Evolutionary conservation across 2,797 vertebrate species (phyloP), one percentile per base, ranked within the genome.

Genomic region (Coregonus sp.): DNA sequence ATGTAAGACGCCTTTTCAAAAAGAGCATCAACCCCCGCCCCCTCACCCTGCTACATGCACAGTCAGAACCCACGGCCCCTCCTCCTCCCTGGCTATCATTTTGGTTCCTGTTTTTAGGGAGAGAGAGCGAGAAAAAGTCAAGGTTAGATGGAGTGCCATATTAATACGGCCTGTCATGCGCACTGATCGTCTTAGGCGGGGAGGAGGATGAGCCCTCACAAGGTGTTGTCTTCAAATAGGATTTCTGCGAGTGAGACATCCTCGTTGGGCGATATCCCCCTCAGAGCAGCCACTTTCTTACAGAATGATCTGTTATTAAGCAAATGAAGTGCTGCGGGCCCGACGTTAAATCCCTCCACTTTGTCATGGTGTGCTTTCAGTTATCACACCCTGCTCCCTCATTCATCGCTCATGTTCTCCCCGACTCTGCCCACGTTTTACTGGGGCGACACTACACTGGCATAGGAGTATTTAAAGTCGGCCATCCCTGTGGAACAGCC

Each of bases 291-390:
- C 82, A 86, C 91, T 90, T 90, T 90, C 85, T 86, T 89, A 88
- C 86, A 90, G 90, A 93, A 91, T 93, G 84, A 92, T 94, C 92
- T 94, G 91, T 93, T 94, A 93, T 94, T 93, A 94, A 92, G 91
- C 92, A 94, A 94, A 94, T 94, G 89, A 94, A 93, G 91, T 87
- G 91, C 91, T 92, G 87, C 85, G 83, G 92, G 93, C 90, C 90
- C 87, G 86, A 90, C 87, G 82, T 90, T 92, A 94, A 94, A 94
- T 92, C 92, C 90, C 89, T 91, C 88, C 92, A 92, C 91, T 94
- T 93, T 92, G 90, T 93, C 90, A 89, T 89, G 91, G 89, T 92
- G 86, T 88, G 86, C 91, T 88, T 90, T 90, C 83, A 87, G 88
- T 93, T 91, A 92, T 93, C 91, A 79, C 84, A 80, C 82, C 88